phyloP scores from a whole-genome alignment of 2,113 vertebrate genomes.

The Grus americana region DNA sequence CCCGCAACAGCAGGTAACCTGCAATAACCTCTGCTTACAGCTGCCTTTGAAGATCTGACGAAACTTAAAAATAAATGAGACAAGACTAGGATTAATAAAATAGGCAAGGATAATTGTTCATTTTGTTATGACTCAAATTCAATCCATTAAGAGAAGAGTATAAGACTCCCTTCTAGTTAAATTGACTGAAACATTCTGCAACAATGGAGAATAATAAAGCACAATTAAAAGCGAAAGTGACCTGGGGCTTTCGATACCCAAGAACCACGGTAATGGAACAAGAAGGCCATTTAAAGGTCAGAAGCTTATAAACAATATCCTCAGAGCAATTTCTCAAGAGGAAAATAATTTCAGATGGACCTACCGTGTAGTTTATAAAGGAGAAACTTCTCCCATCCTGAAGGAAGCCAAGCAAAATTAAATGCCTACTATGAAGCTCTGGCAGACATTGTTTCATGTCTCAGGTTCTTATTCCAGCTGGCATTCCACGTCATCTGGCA shows the following conservation, averaged over 20 bases:
- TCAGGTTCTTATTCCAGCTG: not conserved
- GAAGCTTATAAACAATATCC: slow-evolving; percentile 57
- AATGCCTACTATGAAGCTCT: not conserved
- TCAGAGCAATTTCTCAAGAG: slow-evolving; percentile 25
- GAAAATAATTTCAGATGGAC: slow-evolving; percentile 14
- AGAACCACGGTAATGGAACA: slow-evolving; percentile 55
- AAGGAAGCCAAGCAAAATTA: slow-evolving; percentile 30
- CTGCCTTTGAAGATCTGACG: not conserved
- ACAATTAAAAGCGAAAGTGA: slow-evolving; percentile 77
- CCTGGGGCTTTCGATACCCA: slow-evolving; percentile 61
- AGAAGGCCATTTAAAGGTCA: slow-evolving; percentile 71
- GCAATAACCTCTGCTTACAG: not conserved
- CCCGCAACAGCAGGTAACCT: not conserved
- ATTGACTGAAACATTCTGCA: slow-evolving; percentile 73
- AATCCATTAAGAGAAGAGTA: slow-evolving; percentile 53
- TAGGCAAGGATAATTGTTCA: slow-evolving; percentile 54
- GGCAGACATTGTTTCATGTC: not conserved
- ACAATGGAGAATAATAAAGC: slow-evolving; percentile 71
- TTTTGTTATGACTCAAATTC: slow-evolving; percentile 69
- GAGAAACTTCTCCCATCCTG: not conserved
- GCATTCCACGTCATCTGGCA: not conserved
- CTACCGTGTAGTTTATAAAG: slow-evolving; percentile 8
- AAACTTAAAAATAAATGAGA: slow-evolving; percentile 50
- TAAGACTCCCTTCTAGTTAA: slow-evolving; percentile 67
- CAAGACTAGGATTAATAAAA: slow-evolving; percentile 69